Conservation (phyloP, 1,140 invertebrate genomes). For the Rhopalosiphum padi region DNA sequence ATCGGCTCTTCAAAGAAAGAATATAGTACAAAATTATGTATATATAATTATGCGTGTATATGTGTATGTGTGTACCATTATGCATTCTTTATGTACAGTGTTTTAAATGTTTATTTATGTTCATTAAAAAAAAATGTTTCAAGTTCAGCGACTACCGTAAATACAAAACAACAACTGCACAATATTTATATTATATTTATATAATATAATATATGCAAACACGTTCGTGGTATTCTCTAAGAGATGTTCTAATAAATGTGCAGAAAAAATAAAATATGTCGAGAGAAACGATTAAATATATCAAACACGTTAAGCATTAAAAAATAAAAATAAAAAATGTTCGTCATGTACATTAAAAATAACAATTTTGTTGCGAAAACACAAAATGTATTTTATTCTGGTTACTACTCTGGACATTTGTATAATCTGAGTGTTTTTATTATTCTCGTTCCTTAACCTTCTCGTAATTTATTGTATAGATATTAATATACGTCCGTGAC, state of each 20-base stretch:
- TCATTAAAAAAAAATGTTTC: background rate
- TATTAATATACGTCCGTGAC: background rate
- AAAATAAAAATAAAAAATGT: background rate
- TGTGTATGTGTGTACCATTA: background rate
- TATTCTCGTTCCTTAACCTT: background rate
- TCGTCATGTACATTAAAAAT: background rate
- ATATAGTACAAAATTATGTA: background rate
- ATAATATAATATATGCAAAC: background rate
- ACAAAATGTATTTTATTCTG: constrained; percentile 3
- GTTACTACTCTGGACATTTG: constrained; percentile 1
- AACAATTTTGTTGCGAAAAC: background rate
- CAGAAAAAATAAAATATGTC: background rate
- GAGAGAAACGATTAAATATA: constrained; percentile 17
- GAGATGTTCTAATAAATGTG: background rate
- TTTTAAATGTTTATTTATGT: background rate
- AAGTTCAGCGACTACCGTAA: background rate
- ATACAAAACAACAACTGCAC: background rate
- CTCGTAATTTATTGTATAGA: background rate
- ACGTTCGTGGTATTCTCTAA: background rate
- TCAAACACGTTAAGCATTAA: background rate
- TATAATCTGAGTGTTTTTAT: background rate
- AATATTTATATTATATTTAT: background rate
- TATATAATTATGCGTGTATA: background rate
- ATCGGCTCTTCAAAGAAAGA: background rate
- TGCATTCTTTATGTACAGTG: background rate